Evolutionary conservation across 2,113 vertebrate species (phyloP).

Genomic region (Elephantulus edwardii): DNA sequence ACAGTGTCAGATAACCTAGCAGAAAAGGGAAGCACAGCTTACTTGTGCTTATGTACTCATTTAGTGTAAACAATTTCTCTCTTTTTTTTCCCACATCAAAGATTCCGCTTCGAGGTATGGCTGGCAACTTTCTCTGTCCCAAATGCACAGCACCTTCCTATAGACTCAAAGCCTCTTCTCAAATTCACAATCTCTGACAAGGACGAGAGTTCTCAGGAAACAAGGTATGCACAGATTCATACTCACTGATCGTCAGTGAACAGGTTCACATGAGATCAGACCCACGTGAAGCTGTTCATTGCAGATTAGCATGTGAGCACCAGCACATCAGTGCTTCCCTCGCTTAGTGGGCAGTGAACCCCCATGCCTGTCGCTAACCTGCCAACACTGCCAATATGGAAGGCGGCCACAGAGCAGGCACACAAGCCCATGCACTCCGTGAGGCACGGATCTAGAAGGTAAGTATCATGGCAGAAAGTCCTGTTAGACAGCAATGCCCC

Average conservation of each 20-base stretch:
- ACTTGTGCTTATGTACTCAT: not conserved
- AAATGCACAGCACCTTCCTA: not conserved
- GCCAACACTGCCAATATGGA: no score
- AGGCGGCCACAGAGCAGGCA: not conserved
- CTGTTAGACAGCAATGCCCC: not conserved
- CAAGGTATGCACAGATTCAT: no score
- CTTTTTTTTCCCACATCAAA: not conserved
- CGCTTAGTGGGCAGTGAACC: no score
- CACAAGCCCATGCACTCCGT: fast-evolving
- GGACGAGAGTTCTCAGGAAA: not conserved
- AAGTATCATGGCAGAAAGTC: no score
- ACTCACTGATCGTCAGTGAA: not conserved
- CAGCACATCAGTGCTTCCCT: not conserved
- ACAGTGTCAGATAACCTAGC: not conserved
- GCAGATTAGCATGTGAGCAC: not conserved
- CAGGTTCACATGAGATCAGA: not conserved
- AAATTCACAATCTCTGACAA: not conserved
- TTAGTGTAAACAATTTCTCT: not conserved
- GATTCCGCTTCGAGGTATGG: not conserved
- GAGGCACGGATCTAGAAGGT: not conserved
- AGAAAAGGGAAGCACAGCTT: not conserved
- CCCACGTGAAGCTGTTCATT: not conserved
- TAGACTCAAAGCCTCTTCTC: not conserved
- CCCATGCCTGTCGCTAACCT: not conserved
- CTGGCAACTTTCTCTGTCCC: not conserved